Evolutionary conservation across 2,113 vertebrate species (phyloP).

Genomic region (Cyanoliseus patagonus): DNA sequence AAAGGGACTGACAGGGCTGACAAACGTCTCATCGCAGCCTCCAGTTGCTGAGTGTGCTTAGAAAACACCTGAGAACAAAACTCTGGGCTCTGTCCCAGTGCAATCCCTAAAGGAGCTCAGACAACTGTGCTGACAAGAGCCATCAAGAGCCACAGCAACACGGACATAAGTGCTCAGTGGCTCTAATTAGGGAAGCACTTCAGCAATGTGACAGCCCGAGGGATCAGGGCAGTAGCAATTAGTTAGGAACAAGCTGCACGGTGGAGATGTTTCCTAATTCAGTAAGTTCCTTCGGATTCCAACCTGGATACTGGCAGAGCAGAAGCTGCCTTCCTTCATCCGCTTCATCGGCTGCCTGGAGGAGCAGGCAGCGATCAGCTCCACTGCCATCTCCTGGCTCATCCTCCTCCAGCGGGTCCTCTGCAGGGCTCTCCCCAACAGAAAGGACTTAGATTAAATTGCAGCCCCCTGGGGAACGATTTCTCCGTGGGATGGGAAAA

Average conservation of each 20-base stretch:
- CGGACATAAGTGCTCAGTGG: accelerated
- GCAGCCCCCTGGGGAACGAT: accelerated
- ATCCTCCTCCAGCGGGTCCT: not conserved
- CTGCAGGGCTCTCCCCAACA: not conserved
- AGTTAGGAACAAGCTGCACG: not conserved
- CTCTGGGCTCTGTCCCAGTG: not conserved
- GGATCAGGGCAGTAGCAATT: not conserved
- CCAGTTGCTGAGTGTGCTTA: not conserved
- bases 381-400: not conserved
- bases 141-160: not conserved
- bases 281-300: not conserved
- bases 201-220: not conserved
- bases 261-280: not conserved
- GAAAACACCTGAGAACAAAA: not conserved
- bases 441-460: not conserved
- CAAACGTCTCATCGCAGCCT: not conserved
- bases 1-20: not conserved
- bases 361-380: not conserved
- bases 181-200: not conserved
- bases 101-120: not conserved
- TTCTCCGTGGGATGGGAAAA: not conserved
- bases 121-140: not conserved
- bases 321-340: not conserved
- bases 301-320: not conserved
- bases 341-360: not conserved